These are phyloP conservation scores for Gymnoscopelus microlampas DNA, from an alignment of 2,797 vertebrate genomes.

Conservation along the genomic window DNA sequence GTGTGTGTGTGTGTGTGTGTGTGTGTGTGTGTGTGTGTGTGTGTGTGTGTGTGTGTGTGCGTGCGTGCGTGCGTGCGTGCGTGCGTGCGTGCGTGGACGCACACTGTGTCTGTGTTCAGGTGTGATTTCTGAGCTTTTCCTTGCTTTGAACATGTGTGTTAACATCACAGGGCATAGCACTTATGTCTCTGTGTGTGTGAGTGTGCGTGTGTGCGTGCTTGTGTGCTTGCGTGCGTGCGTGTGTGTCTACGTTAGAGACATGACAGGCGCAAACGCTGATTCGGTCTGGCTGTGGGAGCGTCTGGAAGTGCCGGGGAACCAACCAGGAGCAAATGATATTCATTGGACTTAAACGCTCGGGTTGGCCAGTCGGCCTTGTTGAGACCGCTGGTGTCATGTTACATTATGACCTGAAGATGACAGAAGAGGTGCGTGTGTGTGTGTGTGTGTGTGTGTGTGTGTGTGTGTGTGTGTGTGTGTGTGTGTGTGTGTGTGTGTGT, in stretches of 20 bases:
- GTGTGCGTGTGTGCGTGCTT: conserved; percentile 24
- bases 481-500: neutral
- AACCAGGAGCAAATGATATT: conserved; percentile 83
- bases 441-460: neutral
- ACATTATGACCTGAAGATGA: conserved; percentile 82
- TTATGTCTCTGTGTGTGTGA: conserved; percentile 14
- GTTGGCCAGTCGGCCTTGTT: conserved; percentile 71
- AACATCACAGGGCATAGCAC: conserved; percentile 7
- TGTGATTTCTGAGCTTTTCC: conserved; percentile 22
- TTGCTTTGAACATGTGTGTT: conserved; percentile 42
- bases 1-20: conserved; percentile 9
- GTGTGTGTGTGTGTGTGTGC: conserved; percentile 15
- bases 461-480: neutral
- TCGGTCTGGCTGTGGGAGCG: conserved; percentile 72
- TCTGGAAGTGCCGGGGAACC: conserved; percentile 72
- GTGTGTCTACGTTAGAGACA: conserved; percentile 66
- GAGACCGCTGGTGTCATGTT: conserved; percentile 80
- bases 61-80: conserved; percentile 37
- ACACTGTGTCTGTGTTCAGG: too few species aligned
- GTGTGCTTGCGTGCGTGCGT: conserved; percentile 33
- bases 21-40: conserved; percentile 27
- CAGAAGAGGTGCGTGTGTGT: conserved; percentile 38
- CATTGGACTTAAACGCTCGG: conserved; percentile 83
- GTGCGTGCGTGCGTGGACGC: conserved; percentile 1
- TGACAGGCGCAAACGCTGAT: conserved; percentile 78